Conservation (phyloP, 2,888 invertebrate genomes). For the Epirrhoe alternata region DNA sequence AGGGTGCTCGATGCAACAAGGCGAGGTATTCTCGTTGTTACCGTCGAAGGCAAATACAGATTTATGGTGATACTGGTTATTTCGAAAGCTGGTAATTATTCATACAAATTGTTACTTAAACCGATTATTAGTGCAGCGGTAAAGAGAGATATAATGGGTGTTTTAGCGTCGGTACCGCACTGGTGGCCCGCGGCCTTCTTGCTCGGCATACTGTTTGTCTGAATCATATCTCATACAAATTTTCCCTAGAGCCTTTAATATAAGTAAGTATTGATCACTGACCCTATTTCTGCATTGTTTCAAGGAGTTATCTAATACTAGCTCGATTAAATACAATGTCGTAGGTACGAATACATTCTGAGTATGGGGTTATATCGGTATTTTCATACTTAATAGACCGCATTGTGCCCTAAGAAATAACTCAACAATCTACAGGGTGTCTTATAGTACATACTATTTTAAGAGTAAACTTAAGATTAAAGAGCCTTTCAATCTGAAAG, state of each 20-base stretch:
- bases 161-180: slow-evolving; percentile 58
- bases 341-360: no score
- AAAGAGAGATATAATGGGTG: slow-evolving; percentile 62
- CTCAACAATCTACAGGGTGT: no score
- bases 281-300: neutral
- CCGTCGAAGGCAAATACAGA: slow-evolving; percentile 53
- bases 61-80: slow-evolving; percentile 58
- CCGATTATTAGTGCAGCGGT: slow-evolving; percentile 69
- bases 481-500: no score
- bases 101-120: slow-evolving; percentile 68
- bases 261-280: slow-evolving; percentile 11
- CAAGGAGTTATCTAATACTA: neutral
- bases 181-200: slow-evolving; percentile 41
- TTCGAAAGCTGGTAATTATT: slow-evolving; percentile 66
- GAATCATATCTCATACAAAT: slow-evolving; percentile 34
- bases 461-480: no score
- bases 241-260: slow-evolving; percentile 28
- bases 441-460: no score
- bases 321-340: neutral
- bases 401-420: no score
- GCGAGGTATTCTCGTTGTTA: slow-evolving; percentile 41
- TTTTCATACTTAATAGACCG: no score
- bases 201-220: slow-evolving; percentile 43
- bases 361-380: no score
- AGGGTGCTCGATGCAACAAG: slow-evolving; percentile 35